These are phyloP conservation scores for Fukomys damarensis DNA, from an alignment of 2,113 vertebrate genomes.

Conservation along the genomic window DNA sequence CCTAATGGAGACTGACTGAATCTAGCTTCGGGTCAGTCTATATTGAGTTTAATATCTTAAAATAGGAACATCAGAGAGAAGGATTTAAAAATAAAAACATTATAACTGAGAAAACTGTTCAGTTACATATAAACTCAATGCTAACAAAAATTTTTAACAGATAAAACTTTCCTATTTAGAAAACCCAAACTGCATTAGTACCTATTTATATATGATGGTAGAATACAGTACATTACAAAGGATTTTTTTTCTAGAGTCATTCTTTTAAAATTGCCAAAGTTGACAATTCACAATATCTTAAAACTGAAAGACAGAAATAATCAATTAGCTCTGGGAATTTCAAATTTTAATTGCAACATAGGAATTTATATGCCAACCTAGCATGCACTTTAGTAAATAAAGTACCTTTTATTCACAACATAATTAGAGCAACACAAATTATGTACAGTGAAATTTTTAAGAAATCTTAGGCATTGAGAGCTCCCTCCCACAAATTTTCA, in stretches of 20 bases:
- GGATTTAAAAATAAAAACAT: conserved; percentile 17
- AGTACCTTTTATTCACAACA: not conserved
- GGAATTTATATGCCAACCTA: not conserved
- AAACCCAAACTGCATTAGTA: not conserved
- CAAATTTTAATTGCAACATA: conserved; percentile 17
- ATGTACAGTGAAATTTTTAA: not conserved
- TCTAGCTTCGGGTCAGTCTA: not conserved
- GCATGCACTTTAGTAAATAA: not conserved
- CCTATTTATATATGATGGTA: not conserved
- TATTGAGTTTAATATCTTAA: conserved; percentile 24
- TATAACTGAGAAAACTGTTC: not conserved
- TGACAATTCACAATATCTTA: not conserved
- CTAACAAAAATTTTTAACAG: not conserved
- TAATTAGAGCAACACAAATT: not conserved
- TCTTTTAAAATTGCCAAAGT: not conserved
- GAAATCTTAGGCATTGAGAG: not conserved
- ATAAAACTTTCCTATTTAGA: conserved; percentile 4
- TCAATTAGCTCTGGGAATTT: not conserved
- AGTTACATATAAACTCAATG: not conserved
- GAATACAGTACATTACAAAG: not conserved
- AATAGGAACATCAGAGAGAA: not conserved
- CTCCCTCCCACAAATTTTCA: not conserved
- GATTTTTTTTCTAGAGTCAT: not conserved
- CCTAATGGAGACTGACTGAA: not conserved
- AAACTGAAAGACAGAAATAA: conserved; percentile 7